Percentiles rank a stretch among this genome's conserved stretches.
Conservation (phyloP, 2,888 invertebrate genomes). For the Lochmaea capreae region DNA sequence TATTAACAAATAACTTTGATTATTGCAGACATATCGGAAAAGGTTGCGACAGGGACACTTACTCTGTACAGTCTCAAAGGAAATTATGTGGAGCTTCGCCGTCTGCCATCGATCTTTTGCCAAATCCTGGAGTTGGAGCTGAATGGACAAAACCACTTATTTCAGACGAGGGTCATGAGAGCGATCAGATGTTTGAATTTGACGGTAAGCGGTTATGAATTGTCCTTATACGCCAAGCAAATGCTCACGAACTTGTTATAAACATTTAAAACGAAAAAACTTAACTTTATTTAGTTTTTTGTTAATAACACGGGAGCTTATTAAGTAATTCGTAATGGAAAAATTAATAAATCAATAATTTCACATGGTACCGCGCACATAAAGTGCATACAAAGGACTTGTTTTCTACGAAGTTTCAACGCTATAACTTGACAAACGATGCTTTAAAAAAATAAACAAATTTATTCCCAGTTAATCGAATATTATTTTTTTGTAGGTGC, state of each 20-base stretch:
- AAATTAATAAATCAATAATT: too few relatives aligned
- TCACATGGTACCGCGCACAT: too few relatives aligned
- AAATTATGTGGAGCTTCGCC: constrained; percentile 88
- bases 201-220: constrained; percentile 73
- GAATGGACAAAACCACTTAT: constrained; percentile 87
- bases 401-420: too few relatives aligned
- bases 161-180: constrained; percentile 84
- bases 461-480: neutral
- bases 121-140: constrained; percentile 78
- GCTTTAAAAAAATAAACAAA: too few relatives aligned
- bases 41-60: constrained; percentile 96
- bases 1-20: neutral
- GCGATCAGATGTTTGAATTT: constrained; percentile 95
- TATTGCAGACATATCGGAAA: constrained; percentile 85
- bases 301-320: too few relatives aligned
- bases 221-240: neutral
- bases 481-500: constrained; percentile 56
- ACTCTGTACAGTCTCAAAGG: constrained; percentile 85
- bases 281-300: too few relatives aligned
- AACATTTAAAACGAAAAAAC: too few relatives aligned
- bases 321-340: too few relatives aligned
- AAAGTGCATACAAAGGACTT: too few relatives aligned
- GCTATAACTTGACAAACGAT: too few relatives aligned
- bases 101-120: constrained; percentile 87
- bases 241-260: too few relatives aligned